Conservation (phyloP, 2,113 vertebrate species). For the Thermophis baileyi region DNA sequence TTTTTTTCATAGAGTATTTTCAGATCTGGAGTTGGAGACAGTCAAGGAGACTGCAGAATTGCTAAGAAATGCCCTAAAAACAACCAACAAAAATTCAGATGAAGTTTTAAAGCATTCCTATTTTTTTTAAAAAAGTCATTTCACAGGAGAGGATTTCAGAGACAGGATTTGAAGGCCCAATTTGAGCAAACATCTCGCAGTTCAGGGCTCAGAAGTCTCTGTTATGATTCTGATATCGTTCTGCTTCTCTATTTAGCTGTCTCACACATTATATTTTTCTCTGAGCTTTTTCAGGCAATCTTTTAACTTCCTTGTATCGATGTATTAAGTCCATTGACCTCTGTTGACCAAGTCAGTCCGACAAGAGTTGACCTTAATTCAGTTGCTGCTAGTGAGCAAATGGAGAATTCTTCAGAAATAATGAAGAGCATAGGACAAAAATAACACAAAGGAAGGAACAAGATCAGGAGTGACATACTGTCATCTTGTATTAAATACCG, state of each 20-base stretch:
- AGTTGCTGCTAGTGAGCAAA: not conserved
- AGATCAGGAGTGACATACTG: not conserved
- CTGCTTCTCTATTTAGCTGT: not conserved
- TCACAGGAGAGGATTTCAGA: not conserved
- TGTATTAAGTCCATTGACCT: not conserved
- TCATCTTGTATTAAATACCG: not conserved
- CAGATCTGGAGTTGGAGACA: not conserved
- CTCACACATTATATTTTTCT: not conserved
- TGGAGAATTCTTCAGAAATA: not conserved
- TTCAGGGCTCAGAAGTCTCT: not conserved
- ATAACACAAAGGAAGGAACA: not conserved
- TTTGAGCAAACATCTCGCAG: not conserved
- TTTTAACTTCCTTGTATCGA: not conserved
- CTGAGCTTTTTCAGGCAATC: not conserved
- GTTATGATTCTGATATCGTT: not conserved
- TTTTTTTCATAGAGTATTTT: not conserved
- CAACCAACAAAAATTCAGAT: not conserved
- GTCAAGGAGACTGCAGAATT: not conserved
- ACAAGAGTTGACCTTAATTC: not conserved
- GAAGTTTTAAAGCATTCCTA: not conserved
- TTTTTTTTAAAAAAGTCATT: not conserved
- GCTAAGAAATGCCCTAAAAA: not conserved
- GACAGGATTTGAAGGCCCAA: not conserved
- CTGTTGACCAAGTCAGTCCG: not conserved
- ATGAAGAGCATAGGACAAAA: not conserved